Evolutionary conservation across 1,140 invertebrate species (phyloP).

Genomic region (Augochlora pura): DNA sequence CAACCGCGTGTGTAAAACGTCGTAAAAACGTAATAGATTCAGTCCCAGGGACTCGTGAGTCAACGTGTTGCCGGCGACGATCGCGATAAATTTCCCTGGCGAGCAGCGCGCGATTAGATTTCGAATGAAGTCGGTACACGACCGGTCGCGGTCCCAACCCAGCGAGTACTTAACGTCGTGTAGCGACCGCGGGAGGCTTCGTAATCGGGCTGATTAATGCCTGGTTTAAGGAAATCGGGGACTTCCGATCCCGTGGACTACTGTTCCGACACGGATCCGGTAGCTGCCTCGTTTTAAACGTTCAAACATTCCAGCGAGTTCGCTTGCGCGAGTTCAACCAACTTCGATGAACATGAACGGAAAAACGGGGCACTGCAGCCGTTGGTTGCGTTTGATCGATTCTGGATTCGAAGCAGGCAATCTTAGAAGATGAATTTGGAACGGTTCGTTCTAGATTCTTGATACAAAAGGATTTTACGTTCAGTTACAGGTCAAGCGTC

Average conservation of each 20-base stretch:
- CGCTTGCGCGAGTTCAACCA: too few species aligned
- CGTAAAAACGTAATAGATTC: conserved; percentile 48
- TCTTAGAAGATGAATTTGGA: too few species aligned
- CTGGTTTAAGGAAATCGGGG: conserved; percentile 20
- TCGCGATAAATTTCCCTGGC: conserved; percentile 52
- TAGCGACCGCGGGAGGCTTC: conserved; percentile 51
- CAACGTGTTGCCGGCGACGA: conserved; percentile 17
- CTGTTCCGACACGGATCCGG: neutral
- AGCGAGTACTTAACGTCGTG: conserved; percentile 54
- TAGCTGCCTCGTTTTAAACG: too few species aligned
- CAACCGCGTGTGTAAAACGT: conserved; percentile 7
- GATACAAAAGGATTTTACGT: too few species aligned
- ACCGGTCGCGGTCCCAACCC: conserved; percentile 1
- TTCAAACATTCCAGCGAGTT: too few species aligned
- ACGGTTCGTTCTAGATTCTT: too few species aligned
- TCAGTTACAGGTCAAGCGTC: too few species aligned
- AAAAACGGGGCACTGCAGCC: too few species aligned
- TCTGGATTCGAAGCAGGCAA: too few species aligned
- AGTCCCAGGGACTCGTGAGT: conserved; percentile 11
- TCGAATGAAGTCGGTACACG: conserved; percentile 54
- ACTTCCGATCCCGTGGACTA: neutral
- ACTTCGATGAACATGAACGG: too few species aligned
- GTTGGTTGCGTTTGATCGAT: too few species aligned
- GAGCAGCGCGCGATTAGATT: conserved; percentile 50
- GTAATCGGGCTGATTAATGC: conserved; percentile 53